phyloP scores from a whole-genome alignment of 2,888 invertebrate genomes.

The Acrobasis repandana region DNA sequence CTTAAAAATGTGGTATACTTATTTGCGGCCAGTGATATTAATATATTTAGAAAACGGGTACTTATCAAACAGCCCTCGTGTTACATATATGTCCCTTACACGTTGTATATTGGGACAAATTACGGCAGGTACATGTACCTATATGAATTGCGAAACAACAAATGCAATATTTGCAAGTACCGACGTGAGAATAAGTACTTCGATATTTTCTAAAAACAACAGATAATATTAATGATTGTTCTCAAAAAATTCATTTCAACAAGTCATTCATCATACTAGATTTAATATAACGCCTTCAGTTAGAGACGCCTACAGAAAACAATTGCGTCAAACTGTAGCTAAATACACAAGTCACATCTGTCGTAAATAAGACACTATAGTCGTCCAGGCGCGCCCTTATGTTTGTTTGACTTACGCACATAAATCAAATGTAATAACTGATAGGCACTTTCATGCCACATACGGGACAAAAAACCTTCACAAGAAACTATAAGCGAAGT shows the following conservation, averaged over 20 bases:
- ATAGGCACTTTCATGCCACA: background rate
- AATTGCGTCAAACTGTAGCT: background rate
- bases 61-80: too few relatives aligned
- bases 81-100: too few relatives aligned
- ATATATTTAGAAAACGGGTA: too few relatives aligned
- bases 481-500: conserved; percentile 15
- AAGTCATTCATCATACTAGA: background rate
- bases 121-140: too few relatives aligned
- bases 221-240: background rate
- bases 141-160: too few relatives aligned
- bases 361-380: background rate
- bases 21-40: too few relatives aligned
- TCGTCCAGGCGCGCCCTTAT: background rate
- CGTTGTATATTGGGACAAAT: too few relatives aligned
- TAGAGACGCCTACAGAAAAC: background rate
- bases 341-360: background rate
- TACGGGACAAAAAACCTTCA: background rate
- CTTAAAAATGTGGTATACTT: too few relatives aligned
- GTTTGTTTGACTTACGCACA: background rate
- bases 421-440: conserved; percentile 13
- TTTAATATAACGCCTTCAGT: background rate
- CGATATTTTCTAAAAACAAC: background rate
- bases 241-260: background rate
- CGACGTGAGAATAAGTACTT: background rate
- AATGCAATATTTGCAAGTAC: background rate